Evolutionary conservation across 2,113 vertebrate species (phyloP).

Genomic region (Hippolais icterina): DNA sequence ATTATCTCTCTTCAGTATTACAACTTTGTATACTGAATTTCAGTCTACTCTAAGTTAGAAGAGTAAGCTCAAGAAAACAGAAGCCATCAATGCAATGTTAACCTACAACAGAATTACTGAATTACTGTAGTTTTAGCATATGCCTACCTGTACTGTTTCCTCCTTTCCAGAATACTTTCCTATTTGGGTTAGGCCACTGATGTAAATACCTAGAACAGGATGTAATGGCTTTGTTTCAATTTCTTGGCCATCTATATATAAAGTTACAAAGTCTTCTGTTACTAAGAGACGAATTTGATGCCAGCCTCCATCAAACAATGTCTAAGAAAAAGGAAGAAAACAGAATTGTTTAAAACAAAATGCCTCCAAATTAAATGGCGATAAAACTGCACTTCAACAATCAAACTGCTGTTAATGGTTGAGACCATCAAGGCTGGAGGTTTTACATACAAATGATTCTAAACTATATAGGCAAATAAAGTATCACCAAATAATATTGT

Average conservation of each 20-base stretch:
- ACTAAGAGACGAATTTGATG: constrained; percentile 93
- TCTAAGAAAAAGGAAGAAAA: constrained; percentile 52
- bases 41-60: neutral
- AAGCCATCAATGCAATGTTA: neutral
- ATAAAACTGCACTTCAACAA: neutral
- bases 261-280: constrained; percentile 88
- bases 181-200: constrained; percentile 92
- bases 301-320: constrained; percentile 93
- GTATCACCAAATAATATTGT: neutral
- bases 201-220: constrained; percentile 91
- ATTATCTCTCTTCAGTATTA: neutral
- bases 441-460: neutral
- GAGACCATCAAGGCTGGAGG: neutral
- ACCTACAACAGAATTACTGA: neutral
- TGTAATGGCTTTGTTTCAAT: constrained; percentile 83
- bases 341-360: neutral
- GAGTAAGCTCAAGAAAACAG: neutral
- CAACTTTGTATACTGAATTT: neutral
- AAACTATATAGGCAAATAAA: neutral
- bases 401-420: neutral
- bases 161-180: constrained; percentile 94
- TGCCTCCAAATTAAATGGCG: neutral
- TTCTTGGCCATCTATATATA: constrained; percentile 90
- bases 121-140: neutral
- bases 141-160: constrained; percentile 90